Percentiles rank a stretch among this genome's conserved stretches.
phyloP scores from a whole-genome alignment of 2,113 vertebrate genomes.

The Hystrix brachyura region DNA sequence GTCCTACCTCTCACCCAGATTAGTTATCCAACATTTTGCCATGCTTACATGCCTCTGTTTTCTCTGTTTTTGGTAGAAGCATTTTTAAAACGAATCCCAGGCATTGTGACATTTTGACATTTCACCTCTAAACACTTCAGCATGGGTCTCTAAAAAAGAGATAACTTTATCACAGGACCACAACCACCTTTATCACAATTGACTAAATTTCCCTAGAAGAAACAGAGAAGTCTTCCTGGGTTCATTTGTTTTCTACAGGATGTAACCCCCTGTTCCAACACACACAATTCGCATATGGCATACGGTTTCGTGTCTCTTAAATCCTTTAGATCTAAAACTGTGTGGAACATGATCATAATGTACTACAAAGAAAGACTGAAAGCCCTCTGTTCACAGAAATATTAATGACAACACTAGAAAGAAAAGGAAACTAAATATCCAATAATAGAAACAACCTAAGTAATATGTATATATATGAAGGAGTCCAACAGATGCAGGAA shows the following conservation, averaged over 20 bases:
- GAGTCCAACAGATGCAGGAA: neutral
- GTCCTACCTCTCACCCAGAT: neutral
- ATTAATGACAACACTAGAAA: neutral
- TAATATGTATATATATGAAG: neutral
- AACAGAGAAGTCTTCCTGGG: neutral
- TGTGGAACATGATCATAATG: neutral
- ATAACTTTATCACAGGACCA: neutral
- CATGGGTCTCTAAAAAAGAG: neutral
- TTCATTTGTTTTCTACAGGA: conserved; percentile 17
- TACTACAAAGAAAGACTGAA: neutral
- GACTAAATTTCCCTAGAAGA: neutral
- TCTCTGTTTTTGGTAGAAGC: neutral
- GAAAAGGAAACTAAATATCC: neutral
- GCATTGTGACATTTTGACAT: neutral
- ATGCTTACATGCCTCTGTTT: neutral
- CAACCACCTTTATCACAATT: neutral
- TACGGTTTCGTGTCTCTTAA: neutral
- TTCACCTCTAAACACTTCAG: neutral
- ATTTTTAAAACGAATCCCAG: neutral
- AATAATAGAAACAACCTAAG: neutral
- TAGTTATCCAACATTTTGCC: neutral
- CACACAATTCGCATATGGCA: neutral
- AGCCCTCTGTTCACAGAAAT: conserved; percentile 9
- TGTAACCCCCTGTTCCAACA: neutral
- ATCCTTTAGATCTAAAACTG: neutral